These are phyloP conservation scores for Cabera pusaria DNA, from an alignment of 2,888 invertebrate species.

Conservation along the genomic window DNA sequence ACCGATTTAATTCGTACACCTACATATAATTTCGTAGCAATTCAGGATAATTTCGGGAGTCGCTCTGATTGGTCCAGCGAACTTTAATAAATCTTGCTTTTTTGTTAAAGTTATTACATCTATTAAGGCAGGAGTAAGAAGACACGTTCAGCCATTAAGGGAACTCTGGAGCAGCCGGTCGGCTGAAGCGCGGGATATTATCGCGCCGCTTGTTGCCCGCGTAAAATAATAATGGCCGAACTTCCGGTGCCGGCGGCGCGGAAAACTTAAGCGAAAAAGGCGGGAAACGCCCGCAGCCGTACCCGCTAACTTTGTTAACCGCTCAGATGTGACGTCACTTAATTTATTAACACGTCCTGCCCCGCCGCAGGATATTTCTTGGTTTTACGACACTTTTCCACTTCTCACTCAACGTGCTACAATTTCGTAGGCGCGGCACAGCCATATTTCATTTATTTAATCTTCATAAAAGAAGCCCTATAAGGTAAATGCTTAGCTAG, in stretches of 20 bases:
- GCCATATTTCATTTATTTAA: too few species aligned
- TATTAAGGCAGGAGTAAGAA: slow-evolving; percentile 78
- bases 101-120: slow-evolving; percentile 79
- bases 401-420: slow-evolving; percentile 58
- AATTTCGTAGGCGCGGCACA: slow-evolving; percentile 40
- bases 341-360: slow-evolving; percentile 81
- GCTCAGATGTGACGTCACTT: slow-evolving; percentile 78
- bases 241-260: slow-evolving; percentile 83
- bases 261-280: slow-evolving; percentile 80
- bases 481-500: too few species aligned
- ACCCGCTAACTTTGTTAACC: slow-evolving; percentile 72
- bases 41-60: slow-evolving; percentile 26
- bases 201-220: slow-evolving; percentile 84
- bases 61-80: slow-evolving; percentile 39
- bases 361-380: slow-evolving; percentile 55
- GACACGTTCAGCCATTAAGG: slow-evolving; percentile 79
- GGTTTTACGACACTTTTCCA: slow-evolving; percentile 67
- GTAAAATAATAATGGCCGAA: slow-evolving; percentile 84
- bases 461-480: too few species aligned
- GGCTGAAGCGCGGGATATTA: slow-evolving; percentile 77
- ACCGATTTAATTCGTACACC: slow-evolving; percentile 10
- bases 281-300: slow-evolving; percentile 76
- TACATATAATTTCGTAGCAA: slow-evolving; percentile 23
- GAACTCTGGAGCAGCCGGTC: slow-evolving; percentile 56
- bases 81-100: slow-evolving; percentile 67